phyloP scores from a whole-genome alignment of 2,888 invertebrate species.

The Thymelicus acteon region DNA sequence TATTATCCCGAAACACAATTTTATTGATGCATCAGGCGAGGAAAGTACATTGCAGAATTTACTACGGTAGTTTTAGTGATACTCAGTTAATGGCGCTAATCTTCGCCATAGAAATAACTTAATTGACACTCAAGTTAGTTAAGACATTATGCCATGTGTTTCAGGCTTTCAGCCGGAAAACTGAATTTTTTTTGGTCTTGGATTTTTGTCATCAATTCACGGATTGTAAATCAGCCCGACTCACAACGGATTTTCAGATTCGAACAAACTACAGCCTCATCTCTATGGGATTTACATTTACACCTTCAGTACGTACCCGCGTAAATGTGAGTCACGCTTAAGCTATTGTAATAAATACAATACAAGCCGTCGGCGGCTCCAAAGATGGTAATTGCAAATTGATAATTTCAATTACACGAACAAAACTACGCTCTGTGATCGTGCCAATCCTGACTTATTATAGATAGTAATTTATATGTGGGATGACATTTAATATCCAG shows the following conservation, averaged over 20 bases:
- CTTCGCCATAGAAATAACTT: too few relatives aligned
- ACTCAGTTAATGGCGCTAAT: too few relatives aligned
- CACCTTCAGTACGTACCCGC: constrained; percentile 9
- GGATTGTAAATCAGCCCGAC: neutral
- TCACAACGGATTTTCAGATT: neutral
- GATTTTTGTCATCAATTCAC: neutral
- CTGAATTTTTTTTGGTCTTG: too few relatives aligned
- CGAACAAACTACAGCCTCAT: neutral
- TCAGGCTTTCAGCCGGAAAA: too few relatives aligned
- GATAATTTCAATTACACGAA: constrained; percentile 62
- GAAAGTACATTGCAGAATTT: too few relatives aligned
- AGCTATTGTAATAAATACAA: constrained; percentile 42
- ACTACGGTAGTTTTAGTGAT: too few relatives aligned
- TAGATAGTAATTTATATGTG: constrained; percentile 66
- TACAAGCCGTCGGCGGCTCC: constrained; percentile 44
- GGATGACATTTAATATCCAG: constrained; percentile 71
- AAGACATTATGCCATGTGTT: too few relatives aligned
- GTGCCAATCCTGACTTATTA: constrained; percentile 61
- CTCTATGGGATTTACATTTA: constrained; percentile 6
- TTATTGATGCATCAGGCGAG: too few relatives aligned
- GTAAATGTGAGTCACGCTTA: constrained; percentile 35
- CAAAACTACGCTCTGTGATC: constrained; percentile 56
- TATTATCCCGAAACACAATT: too few relatives aligned
- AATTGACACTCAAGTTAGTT: too few relatives aligned
- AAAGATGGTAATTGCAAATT: constrained; percentile 55